Percentiles rank a stretch among this genome's conserved stretches.
phyloP scores from a whole-genome alignment of 2,113 vertebrate species.

The Myrmophylax atrothorax region DNA sequence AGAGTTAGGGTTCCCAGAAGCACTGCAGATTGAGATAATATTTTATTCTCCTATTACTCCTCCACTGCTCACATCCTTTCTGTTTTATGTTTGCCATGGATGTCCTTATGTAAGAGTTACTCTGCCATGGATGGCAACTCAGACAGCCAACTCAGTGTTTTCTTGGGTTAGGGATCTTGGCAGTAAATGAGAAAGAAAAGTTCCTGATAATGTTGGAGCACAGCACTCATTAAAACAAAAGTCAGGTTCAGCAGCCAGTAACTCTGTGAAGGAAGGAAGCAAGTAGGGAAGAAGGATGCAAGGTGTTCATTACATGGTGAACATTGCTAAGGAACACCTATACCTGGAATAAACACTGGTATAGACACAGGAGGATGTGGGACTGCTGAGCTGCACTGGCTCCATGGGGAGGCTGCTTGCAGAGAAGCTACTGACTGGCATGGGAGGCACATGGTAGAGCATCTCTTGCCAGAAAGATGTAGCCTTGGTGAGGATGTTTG shows the following conservation, averaged over 20 bases:
- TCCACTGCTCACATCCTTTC: neutral
- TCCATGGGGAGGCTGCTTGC: neutral
- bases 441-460: neutral
- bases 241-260: neutral
- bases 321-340: neutral
- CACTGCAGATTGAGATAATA: neutral
- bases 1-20: slow-evolving; percentile 5
- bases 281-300: neutral
- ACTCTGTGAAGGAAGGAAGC: neutral
- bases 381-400: neutral
- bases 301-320: neutral
- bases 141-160: neutral
- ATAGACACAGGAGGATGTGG: neutral
- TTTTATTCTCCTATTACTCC: slow-evolving; percentile 10
- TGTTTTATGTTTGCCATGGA: neutral
- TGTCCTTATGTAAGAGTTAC: neutral
- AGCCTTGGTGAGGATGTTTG: neutral
- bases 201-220: neutral
- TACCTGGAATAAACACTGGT: neutral
- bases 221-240: neutral
- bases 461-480: neutral
- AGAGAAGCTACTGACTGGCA: neutral
- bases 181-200: neutral
- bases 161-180: neutral
- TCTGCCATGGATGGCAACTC: neutral